A percentile compares a stretch with the other conserved stretches of the same genome.
Conservation (phyloP, 2,888 invertebrate species). For the Thyatira batis region DNA sequence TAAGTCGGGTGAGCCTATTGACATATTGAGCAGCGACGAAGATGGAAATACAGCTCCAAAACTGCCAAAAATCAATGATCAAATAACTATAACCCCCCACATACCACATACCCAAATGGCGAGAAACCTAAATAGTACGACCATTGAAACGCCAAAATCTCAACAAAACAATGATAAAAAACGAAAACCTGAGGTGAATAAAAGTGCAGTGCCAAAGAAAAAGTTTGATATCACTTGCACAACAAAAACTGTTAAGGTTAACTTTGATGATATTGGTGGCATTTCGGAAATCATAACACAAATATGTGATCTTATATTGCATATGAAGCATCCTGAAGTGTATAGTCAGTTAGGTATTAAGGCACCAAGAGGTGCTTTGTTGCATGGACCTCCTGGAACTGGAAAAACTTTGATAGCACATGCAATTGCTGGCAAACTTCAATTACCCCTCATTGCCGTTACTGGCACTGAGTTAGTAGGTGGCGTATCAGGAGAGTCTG, state of each 20-base stretch:
- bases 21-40: constrained; percentile 72
- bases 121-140: constrained; percentile 51
- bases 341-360: constrained; percentile 91
- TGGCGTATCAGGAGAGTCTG: constrained; percentile 97
- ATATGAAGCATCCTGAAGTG: constrained; percentile 95
- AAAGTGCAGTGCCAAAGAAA: constrained; percentile 53
- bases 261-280: constrained; percentile 91
- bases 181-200: constrained; percentile 60
- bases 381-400: constrained; percentile 98
- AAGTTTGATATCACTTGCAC: constrained; percentile 56
- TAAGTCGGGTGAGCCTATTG: constrained; percentile 72
- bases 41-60: constrained; percentile 72
- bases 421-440: constrained; percentile 93
- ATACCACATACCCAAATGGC: constrained; percentile 40
- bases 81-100: constrained; percentile 76
- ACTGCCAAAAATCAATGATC: constrained; percentile 75
- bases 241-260: constrained; percentile 71
- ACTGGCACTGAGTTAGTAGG: constrained; percentile 96
- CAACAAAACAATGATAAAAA: constrained; percentile 60
- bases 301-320: constrained; percentile 89
- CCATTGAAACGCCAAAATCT: constrained; percentile 46
- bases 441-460: constrained; percentile 92
- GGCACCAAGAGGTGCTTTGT: constrained; percentile 93
- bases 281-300: constrained; percentile 87
- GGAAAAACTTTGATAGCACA: constrained; percentile 93